Evolutionary conservation across 2,113 vertebrate genomes (phyloP), one percentile per base, ranked within the genome.

Genomic region (Terrapene triunguis): DNA sequence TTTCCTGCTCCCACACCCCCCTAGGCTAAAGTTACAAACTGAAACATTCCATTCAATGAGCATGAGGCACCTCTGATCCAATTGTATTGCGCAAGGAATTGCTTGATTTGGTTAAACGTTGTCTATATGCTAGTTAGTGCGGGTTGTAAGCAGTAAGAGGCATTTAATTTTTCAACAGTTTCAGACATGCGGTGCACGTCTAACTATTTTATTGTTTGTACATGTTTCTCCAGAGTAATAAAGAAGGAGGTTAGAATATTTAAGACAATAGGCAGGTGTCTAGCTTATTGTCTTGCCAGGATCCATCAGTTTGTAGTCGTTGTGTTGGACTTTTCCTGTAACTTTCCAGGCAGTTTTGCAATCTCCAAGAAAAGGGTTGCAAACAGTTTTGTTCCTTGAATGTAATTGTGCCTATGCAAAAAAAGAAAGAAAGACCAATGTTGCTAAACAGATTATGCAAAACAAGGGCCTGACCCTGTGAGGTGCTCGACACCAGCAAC

Each of bases 381-480:
- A 93, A 99, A 98, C 35, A 98, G 44, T 92, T 99, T 99, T 80
- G 97, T 98, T 93, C 98, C 98, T 85, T 98, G 89, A 88, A 99
- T 98, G 91, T 99, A 99, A 95, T 98, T 99, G 90, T 93, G 86
- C 95, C 98, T 99, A 82, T 69, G 90, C 88, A 94, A 76, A 84
- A 95, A 62, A 54, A 42, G 53, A 72, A 59, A 65, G 27, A 88
- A 89, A 84, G 44, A 91, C 51, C 27, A 79, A 47, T 47, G 47
- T 22, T 90, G 21, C 85, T 47, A 86, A 32, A 22, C 25, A 82
- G 1, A n/a, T 69, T 82, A 25, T 91, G 42, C 42, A 90, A 83
- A 82, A 82, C 21, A 90, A 44, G 2, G 10, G 14, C 7, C 17
- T 48, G 54, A 10, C 48, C 22, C 1, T 9, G 12, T 51, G 14